A percentile compares a stretch with the other conserved stretches of the same genome.
These are phyloP conservation scores for Naso thynnoides DNA, from an alignment of 2,797 vertebrate genomes.

Conservation along the genomic window DNA sequence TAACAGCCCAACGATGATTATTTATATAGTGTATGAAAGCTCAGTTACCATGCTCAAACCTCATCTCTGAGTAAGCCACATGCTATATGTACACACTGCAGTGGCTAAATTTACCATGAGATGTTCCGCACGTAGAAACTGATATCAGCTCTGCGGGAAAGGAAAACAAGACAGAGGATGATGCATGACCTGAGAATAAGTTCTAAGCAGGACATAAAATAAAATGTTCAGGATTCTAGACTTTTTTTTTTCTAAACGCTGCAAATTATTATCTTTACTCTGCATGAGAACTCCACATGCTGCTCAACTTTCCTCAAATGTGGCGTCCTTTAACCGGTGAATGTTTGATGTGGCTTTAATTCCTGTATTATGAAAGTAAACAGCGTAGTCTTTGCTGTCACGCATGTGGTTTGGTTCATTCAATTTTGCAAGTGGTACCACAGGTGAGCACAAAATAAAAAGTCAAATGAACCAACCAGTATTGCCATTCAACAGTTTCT, in stretches of 20 bases:
- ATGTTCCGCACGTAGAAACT: constrained; percentile 9
- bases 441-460: neutral
- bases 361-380: neutral
- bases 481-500: neutral
- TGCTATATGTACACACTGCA: constrained; percentile 16
- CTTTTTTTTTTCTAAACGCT: no score
- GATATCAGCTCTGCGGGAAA: constrained; percentile 16
- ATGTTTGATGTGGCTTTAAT: neutral
- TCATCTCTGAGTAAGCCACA: constrained; percentile 17
- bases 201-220: constrained; percentile 14
- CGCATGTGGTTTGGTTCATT: neutral
- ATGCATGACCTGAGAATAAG: constrained; percentile 15
- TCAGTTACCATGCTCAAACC: constrained; percentile 20
- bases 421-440: neutral
- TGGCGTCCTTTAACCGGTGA: neutral
- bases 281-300: neutral
- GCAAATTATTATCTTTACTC: neutral
- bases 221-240: neutral
- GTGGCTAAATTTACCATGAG: constrained; percentile 17
- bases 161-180: constrained; percentile 1
- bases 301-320: neutral
- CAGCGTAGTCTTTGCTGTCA: neutral
- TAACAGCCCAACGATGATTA: constrained; percentile 37
- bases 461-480: neutral
- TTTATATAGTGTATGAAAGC: constrained; percentile 38